Conservation (phyloP, 2,797 vertebrate species). For the Tangara arthus region DNA sequence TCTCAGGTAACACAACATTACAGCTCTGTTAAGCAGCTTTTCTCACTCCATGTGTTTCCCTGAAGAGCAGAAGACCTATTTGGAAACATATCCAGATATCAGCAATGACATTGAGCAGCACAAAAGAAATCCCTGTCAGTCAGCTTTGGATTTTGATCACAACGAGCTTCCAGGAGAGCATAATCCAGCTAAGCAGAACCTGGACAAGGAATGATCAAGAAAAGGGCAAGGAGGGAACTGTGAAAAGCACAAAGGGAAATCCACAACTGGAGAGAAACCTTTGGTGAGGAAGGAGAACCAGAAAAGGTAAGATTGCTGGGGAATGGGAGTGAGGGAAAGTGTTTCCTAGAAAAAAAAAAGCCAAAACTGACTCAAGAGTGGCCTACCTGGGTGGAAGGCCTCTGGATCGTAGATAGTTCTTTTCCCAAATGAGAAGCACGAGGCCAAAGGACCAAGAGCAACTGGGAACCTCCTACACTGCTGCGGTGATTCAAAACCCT, state of each 20-base stretch:
- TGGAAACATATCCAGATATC: background rate
- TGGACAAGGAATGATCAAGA: conserved; percentile 1
- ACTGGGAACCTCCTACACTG: conserved; percentile 68
- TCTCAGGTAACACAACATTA: background rate
- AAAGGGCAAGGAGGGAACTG: conserved; percentile 22
- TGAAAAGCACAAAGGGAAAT: conserved; percentile 29
- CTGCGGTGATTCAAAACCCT: conserved; percentile 69
- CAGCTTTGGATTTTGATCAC: background rate
- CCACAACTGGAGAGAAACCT: conserved; percentile 37
- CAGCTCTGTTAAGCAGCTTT: background rate
- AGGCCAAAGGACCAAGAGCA: conserved; percentile 70
- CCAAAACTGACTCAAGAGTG: conserved; percentile 67
- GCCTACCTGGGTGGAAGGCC: conserved; percentile 68
- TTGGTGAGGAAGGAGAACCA: conserved; percentile 53
- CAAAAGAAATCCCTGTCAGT: conserved; percentile 19
- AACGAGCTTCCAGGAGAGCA: background rate
- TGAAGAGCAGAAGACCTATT: conserved; percentile 2
- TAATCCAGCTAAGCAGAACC: conserved; percentile 23
- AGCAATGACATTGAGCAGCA: background rate
- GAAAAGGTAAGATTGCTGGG: conserved; percentile 50
- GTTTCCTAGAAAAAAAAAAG: conserved; percentile 47
- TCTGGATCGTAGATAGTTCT: conserved; percentile 68
- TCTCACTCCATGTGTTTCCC: background rate
- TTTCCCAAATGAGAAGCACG: conserved; percentile 68
- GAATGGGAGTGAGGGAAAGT: conserved; percentile 26